Evolutionary conservation across 2,888 invertebrate species (phyloP).

Genomic region (Empis livida): DNA sequence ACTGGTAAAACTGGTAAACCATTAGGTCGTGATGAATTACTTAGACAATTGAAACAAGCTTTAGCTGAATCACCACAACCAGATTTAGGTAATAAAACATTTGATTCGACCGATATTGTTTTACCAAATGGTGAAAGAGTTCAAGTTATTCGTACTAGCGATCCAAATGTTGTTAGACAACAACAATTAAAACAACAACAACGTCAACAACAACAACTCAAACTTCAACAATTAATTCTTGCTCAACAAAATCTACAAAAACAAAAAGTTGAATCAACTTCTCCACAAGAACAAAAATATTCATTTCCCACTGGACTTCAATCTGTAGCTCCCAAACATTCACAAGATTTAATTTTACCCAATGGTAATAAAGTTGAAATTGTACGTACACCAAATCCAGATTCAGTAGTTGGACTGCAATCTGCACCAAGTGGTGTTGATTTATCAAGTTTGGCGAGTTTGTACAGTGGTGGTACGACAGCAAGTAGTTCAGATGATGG

Average conservation of each 20-base stretch:
- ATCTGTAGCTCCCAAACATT: slow-evolving; percentile 30
- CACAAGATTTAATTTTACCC: slow-evolving; percentile 55
- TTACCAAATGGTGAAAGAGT: slow-evolving; percentile 62
- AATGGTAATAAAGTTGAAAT: slow-evolving; percentile 66
- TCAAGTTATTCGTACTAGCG: slow-evolving; percentile 56
- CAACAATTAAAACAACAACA: slow-evolving; percentile 35
- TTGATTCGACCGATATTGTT: slow-evolving; percentile 59
- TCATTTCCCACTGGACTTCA: slow-evolving; percentile 10
- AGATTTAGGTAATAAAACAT: slow-evolving; percentile 51
- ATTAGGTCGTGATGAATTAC: slow-evolving; percentile 53
- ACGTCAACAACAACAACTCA: slow-evolving; percentile 18
- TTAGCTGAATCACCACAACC: slow-evolving; percentile 53
- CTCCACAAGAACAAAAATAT: not conserved
- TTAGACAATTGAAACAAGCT: slow-evolving; percentile 62
- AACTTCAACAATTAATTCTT: not conserved
- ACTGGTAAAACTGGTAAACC: slow-evolving; percentile 44
- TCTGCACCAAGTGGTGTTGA: slow-evolving; percentile 25
- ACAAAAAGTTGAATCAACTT: slow-evolving; percentile 15
- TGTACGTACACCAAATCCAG: slow-evolving; percentile 52
- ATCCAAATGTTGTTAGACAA: slow-evolving; percentile 54
- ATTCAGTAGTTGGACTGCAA: slow-evolving; percentile 38
- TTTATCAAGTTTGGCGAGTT: slow-evolving; percentile 25
- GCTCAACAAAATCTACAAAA: not conserved
- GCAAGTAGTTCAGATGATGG: slow-evolving; percentile 24
- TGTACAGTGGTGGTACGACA: slow-evolving; percentile 27